Percentiles rank a stretch among this genome's conserved stretches.
phyloP scores from a whole-genome alignment of 2,797 vertebrate species.

The Cottoperca gobio region DNA sequence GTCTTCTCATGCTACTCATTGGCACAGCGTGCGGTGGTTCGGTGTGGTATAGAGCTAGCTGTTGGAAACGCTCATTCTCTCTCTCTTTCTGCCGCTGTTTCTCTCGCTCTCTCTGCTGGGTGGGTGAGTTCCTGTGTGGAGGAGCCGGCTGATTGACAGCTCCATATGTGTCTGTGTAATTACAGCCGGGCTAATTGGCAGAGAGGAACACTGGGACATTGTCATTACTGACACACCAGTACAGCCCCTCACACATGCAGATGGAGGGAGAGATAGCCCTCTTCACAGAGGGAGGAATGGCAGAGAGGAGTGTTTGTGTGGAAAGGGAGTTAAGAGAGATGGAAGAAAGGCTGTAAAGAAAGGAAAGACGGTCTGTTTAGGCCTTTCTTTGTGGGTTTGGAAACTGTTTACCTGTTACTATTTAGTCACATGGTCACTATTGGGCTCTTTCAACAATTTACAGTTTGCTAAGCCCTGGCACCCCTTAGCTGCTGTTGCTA shows the following conservation, averaged over 20 bases:
- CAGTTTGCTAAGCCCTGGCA: slow-evolving; percentile 7
- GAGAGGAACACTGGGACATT: slow-evolving; percentile 84
- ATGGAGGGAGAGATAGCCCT: slow-evolving; percentile 75
- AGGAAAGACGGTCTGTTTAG: slow-evolving; percentile 4
- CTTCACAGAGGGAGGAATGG: slow-evolving; percentile 51
- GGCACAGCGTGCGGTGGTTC: slow-evolving; percentile 67
- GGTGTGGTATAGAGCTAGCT: slow-evolving; percentile 51
- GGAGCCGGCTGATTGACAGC: slow-evolving; percentile 83
- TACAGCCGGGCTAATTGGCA: slow-evolving; percentile 85
- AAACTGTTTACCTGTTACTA: slow-evolving; percentile 37
- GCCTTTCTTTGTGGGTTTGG: slow-evolving; percentile 36
- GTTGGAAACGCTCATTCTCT: slow-evolving; percentile 52
- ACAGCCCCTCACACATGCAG: slow-evolving; percentile 76
- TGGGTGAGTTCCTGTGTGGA: slow-evolving; percentile 83
- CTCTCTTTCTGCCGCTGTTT: slow-evolving; percentile 36
- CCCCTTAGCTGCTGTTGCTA: slow-evolving; percentile 45
- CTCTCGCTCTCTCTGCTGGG: slow-evolving; percentile 66
- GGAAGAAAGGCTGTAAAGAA: slow-evolving; percentile 28
- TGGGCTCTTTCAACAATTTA: slow-evolving; percentile 25
- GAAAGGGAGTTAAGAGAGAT: slow-evolving; percentile 45
- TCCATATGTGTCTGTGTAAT: slow-evolving; percentile 87
- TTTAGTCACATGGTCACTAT: slow-evolving; percentile 30
- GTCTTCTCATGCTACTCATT: slow-evolving; percentile 56
- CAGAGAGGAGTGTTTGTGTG: slow-evolving; percentile 40
- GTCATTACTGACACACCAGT: slow-evolving; percentile 85